Evolutionary conservation across 1,140 invertebrate genomes (phyloP).

Genomic region (Centruroides sculpturatus): DNA sequence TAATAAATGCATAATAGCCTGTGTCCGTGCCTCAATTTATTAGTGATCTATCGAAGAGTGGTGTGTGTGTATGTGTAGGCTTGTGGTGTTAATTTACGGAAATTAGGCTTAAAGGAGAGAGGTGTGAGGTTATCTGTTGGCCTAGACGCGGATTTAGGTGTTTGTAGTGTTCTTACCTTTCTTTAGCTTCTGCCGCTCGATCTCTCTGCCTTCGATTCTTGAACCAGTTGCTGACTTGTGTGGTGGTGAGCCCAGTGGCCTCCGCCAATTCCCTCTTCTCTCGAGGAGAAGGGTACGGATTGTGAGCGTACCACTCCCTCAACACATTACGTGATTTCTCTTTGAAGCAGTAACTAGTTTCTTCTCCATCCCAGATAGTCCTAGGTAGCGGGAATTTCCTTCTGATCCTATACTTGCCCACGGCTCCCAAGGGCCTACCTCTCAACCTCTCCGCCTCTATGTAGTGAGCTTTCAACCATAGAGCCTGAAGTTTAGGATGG

Average conservation of each 20-base stretch:
- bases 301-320: slow-evolving; percentile 67
- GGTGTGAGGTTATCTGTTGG: too few relatives aligned
- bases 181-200: slow-evolving; percentile 41
- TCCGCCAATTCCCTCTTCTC: slow-evolving; percentile 93
- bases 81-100: too few relatives aligned
- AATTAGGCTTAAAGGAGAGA: too few relatives aligned
- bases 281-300: slow-evolving; percentile 83
- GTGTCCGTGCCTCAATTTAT: too few relatives aligned
- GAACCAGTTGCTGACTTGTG: slow-evolving; percentile 97
- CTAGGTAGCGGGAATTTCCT: slow-evolving; percentile 90
- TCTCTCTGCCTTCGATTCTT: slow-evolving; percentile 91
- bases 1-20: too few relatives aligned
- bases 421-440: slow-evolving; percentile 44
- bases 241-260: slow-evolving; percentile 90
- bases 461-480: slow-evolving; percentile 48
- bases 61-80: too few relatives aligned
- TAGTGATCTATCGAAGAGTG: too few relatives aligned
- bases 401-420: slow-evolving; percentile 86
- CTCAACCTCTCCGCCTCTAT: slow-evolving; percentile 38
- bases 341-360: slow-evolving; percentile 96
- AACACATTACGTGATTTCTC: slow-evolving; percentile 79
- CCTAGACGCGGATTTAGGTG: too few relatives aligned
- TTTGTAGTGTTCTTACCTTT: slow-evolving; percentile 21
- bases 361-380: slow-evolving; percentile 98
- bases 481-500: slow-evolving; percentile 83